A percentile compares a stretch with the other conserved stretches of the same genome.
Evolutionary conservation across 2,797 vertebrate genomes (phyloP).

Genomic region (Anguilla megastoma): DNA sequence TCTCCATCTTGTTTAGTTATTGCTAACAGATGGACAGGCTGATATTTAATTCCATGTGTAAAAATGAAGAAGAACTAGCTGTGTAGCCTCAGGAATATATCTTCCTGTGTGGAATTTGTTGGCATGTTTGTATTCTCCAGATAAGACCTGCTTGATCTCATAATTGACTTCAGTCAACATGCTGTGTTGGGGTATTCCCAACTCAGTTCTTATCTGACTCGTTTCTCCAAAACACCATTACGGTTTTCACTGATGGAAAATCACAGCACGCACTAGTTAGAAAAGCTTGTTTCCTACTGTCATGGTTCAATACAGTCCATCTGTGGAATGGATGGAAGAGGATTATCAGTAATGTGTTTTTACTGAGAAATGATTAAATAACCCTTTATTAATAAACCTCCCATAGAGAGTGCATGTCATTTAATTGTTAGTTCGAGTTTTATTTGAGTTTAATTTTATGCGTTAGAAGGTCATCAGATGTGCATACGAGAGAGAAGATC

Average conservation of each 20-base stretch:
- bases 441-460: not conserved
- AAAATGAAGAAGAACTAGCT: not conserved
- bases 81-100: not conserved
- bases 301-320: constrained; percentile 9
- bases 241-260: constrained; percentile 23
- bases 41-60: not conserved
- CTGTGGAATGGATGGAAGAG: not conserved
- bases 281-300: not conserved
- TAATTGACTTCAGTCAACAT: constrained; percentile 17
- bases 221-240: constrained; percentile 23
- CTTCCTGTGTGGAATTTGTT: not conserved
- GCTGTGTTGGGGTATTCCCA: constrained; percentile 16
- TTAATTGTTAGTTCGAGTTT: not conserved
- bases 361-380: constrained; percentile 9
- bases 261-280: not conserved
- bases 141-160: constrained; percentile 11
- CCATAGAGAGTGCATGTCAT: not conserved
- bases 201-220: constrained; percentile 7
- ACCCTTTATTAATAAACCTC: not conserved
- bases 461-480: not conserved
- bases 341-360: not conserved
- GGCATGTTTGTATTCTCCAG: constrained; percentile 5
- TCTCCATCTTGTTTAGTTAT: not conserved
- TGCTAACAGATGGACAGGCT: not conserved
- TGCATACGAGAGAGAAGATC: not conserved